Conservation (phyloP, 2,888 invertebrate genomes). For the Lamellibrachia satsuma region DNA sequence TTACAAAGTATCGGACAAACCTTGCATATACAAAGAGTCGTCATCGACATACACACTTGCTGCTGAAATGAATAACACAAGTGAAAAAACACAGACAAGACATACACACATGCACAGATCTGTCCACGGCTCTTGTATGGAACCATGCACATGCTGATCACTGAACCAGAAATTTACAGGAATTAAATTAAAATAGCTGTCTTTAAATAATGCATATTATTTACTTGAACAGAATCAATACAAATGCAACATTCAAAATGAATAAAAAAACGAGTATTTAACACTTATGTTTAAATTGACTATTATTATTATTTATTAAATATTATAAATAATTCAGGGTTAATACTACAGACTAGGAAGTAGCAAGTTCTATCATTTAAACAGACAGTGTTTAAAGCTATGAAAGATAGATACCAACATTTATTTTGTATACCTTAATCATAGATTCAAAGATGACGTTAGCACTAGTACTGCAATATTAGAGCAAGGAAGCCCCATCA, state of each 20-base stretch:
- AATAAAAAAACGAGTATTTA: not conserved
- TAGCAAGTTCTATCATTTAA: not conserved
- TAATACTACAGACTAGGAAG: not conserved
- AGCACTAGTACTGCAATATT: not conserved
- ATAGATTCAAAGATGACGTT: not conserved
- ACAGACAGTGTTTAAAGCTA: not conserved
- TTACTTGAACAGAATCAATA: not conserved
- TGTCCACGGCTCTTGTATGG: not conserved
- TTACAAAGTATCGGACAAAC: conserved; percentile 1
- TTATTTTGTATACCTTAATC: not conserved
- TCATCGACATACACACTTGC: not conserved
- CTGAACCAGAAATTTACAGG: not conserved
- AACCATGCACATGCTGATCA: not conserved
- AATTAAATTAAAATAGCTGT: not conserved
- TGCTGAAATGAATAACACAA: not conserved
- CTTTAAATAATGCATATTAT: not conserved
- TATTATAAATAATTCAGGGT: not conserved
- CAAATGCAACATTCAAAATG: not conserved
- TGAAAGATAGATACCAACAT: not conserved
- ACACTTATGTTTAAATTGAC: not conserved
- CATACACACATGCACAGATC: not conserved
- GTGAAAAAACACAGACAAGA: not conserved
- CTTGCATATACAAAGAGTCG: not conserved
- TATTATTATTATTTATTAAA: not conserved
- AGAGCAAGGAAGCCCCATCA: not conserved